phyloP scores from a whole-genome alignment of 64 coral and sea anemone species.

The Platygyra sinensis region DNA sequence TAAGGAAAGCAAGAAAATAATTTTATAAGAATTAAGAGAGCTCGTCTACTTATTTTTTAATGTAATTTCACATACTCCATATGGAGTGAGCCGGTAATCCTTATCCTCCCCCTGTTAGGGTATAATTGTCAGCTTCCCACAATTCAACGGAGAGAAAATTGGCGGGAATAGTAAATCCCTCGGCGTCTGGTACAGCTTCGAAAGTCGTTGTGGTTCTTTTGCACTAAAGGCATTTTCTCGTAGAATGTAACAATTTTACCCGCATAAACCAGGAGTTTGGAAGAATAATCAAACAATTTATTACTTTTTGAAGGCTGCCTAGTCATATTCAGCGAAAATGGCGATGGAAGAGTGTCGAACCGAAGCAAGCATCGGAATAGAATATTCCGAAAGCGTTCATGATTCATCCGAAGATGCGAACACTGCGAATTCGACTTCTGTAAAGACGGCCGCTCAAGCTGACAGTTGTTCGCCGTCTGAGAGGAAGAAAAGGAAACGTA shows the following conservation, averaged over 20 bases:
- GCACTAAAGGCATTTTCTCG: background rate
- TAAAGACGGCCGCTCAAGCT: slow-evolving; percentile 32
- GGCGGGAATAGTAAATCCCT: slow-evolving; percentile 55
- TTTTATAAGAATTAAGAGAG: too few relatives aligned
- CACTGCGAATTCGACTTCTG: slow-evolving; percentile 34
- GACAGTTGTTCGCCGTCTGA: slow-evolving; percentile 55
- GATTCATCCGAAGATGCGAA: slow-evolving; percentile 59
- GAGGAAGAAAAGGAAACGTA: slow-evolving; percentile 69
- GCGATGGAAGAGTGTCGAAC: slow-evolving; percentile 50
- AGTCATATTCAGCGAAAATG: background rate
- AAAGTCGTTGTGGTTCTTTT: background rate
- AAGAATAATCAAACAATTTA: background rate
- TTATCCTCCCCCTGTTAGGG: background rate
- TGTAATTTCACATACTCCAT: background rate
- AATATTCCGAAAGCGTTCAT: slow-evolving; percentile 58
- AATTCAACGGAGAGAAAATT: slow-evolving; percentile 27
- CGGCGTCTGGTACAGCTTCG: slow-evolving; percentile 16
- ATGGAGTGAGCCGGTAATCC: background rate
- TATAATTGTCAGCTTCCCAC: slow-evolving; percentile 19
- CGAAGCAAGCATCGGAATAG: slow-evolving; percentile 81
- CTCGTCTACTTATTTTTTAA: too few relatives aligned
- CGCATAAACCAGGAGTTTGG: background rate
- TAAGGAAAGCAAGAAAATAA: background rate
- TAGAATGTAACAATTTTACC: background rate
- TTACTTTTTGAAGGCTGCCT: background rate